Evolutionary conservation across 2,888 invertebrate genomes (phyloP), one percentile per base, ranked within the genome.

Genomic region (Eupithecia insigniata): DNA sequence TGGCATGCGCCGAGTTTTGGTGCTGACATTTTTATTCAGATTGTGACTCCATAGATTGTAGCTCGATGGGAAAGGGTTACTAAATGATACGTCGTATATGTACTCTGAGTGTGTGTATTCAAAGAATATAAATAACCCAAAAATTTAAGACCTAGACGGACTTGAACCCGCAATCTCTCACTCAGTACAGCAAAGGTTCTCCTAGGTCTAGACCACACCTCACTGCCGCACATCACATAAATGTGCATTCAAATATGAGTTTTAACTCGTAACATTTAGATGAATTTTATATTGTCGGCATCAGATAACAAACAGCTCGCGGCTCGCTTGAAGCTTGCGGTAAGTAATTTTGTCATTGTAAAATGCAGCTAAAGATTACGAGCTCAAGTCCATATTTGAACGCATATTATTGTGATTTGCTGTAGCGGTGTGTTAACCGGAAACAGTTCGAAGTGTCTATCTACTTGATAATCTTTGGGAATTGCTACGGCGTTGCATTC

Each of bases 401-500:
- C 0, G 26, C 39, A 16, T 39, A 43, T 16, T 62, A 8, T 32
- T 10, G 36, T 36, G 36, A 0, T 14, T 14, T 36, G 10, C 8
- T 8, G 36, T 14, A 36, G 4, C 4, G 36, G 14, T 14, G 36
- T 14, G 14, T 36, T 36, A 14, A 1, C 4, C 18, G 18, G 18
- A 6, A 16, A 18, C 43, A 3, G 36, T 1, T 43, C 39, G n/a
- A 39, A 39, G 18, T 43, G 18, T 6, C 43, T n/a, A 46, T 43
- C 43, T n/a, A 46, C 18, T 51, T 4, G 22, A 10, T 10, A 22
- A 51, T 51, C 22, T 22, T 51, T 51, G 51, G n/a, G 51, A 46
- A 6, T 46, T 46, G 8, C 18, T 6, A 43, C 2, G 46, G 18
- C 46, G 18, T 43, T 18, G 10, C 8, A 16, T 66, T 83, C 73